phyloP scores from a whole-genome alignment of 2,888 invertebrate species.

The Oegoconia quadripuncta region DNA sequence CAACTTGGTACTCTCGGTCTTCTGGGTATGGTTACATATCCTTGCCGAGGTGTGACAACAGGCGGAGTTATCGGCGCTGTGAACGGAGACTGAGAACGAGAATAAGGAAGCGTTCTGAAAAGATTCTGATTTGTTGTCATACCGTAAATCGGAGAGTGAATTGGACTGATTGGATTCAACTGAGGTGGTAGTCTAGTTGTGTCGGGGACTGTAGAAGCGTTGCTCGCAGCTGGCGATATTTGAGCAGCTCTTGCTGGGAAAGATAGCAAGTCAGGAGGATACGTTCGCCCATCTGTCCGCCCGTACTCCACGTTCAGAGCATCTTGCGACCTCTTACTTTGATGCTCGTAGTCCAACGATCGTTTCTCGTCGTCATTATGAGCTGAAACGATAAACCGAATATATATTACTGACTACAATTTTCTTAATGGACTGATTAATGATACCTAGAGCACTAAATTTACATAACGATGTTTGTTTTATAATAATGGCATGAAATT shows the following conservation, averaged over 20 bases:
- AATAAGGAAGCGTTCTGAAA: conserved; percentile 90
- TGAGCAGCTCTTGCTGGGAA: conserved; percentile 86
- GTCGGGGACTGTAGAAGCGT: conserved; percentile 88
- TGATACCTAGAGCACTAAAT: conserved; percentile 2
- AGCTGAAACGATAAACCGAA: conserved; percentile 56
- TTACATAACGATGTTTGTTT: conserved; percentile 13
- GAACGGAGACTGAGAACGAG: conserved; percentile 87
- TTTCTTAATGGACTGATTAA: conserved; percentile 9
- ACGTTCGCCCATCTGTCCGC: conserved; percentile 79
- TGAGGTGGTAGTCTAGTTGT: conserved; percentile 81
- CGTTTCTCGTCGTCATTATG: conserved; percentile 85
- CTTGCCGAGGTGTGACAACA: conserved; percentile 85
- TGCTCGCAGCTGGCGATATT: conserved; percentile 89
- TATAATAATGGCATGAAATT: conserved; percentile 6
- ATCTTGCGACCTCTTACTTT: conserved; percentile 76
- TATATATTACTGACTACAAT: conserved; percentile 5
- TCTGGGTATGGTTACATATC: conserved; percentile 92
- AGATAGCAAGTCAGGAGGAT: conserved; percentile 90
- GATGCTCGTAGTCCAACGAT: conserved; percentile 82
- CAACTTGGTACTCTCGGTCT: conserved; percentile 91
- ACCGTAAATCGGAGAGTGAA: conserved; percentile 83
- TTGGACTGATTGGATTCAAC: conserved; percentile 81
- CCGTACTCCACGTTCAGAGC: conserved; percentile 75
- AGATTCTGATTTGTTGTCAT: conserved; percentile 80
- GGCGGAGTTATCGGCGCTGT: conserved; percentile 81